These are phyloP conservation scores for Rhipidura dahli DNA, from an alignment of 2,113 vertebrate genomes.

Conservation along the genomic window DNA sequence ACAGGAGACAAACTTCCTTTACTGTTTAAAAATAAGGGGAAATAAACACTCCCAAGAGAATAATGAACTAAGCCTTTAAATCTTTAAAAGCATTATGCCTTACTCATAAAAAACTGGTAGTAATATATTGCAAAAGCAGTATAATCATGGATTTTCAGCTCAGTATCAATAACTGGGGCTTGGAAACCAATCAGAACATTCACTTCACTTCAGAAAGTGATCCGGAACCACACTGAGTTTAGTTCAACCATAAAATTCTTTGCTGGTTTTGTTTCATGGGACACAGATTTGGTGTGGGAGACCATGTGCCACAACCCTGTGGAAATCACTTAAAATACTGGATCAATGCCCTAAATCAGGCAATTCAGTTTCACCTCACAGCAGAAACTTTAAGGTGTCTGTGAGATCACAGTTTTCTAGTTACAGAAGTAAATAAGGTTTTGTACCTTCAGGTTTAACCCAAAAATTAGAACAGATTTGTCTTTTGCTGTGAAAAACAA, in stretches of 20 bases:
- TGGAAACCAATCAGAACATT: background rate
- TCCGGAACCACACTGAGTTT: background rate
- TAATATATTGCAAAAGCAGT: background rate
- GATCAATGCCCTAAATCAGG: background rate
- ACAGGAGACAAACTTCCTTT: slow-evolving; percentile 19
- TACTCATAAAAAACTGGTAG: background rate
- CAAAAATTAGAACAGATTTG: background rate
- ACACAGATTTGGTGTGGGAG: background rate
- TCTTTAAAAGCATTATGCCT: slow-evolving; percentile 11
- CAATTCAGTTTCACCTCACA: background rate
- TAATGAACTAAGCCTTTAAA: slow-evolving; percentile 16
- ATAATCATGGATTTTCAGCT: background rate
- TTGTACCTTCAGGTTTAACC: background rate
- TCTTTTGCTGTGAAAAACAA: background rate
- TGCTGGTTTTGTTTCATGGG: background rate
- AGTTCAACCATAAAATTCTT: background rate
- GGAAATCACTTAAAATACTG: background rate
- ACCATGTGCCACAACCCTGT: background rate
- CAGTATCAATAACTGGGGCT: background rate
- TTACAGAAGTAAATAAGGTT: background rate
- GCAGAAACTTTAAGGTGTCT: background rate
- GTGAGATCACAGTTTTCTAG: background rate
- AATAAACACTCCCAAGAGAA: background rate
- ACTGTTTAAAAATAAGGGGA: background rate
- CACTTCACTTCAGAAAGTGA: background rate